A percentile compares a stretch with the other conserved stretches of the same genome.
Evolutionary conservation across 2,113 vertebrate species (phyloP).

Genomic region (Indicator maculatus): DNA sequence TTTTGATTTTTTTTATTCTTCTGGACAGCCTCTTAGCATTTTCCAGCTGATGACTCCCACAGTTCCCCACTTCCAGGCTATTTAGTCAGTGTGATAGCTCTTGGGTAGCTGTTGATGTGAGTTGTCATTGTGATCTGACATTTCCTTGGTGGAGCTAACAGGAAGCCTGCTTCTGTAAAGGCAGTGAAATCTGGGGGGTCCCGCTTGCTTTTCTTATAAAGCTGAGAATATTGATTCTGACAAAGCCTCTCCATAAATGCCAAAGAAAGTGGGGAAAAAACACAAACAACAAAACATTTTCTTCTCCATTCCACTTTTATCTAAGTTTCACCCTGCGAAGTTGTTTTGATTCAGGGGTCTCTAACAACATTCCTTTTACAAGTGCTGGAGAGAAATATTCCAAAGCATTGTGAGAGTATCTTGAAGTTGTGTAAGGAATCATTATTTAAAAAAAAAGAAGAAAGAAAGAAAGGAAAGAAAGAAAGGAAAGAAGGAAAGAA

Average conservation of each 20-base stretch:
- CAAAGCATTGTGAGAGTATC: background rate
- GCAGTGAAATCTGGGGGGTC: background rate
- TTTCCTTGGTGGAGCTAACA: background rate
- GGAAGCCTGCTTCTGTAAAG: slow-evolving; percentile 2
- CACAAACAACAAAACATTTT: background rate
- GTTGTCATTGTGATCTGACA: slow-evolving; percentile 23
- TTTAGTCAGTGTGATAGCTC: slow-evolving; percentile 25
- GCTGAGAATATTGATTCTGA: slow-evolving; percentile 3
- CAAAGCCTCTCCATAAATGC: slow-evolving; percentile 14
- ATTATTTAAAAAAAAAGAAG: background rate
- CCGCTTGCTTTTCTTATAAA: background rate
- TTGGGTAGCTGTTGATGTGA: background rate
- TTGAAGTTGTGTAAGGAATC: background rate
- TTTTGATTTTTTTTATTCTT: background rate
- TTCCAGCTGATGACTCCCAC: slow-evolving; percentile 41
- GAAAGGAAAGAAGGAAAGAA: no score
- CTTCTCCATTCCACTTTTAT: background rate
- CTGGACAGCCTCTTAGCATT: slow-evolving; percentile 55
- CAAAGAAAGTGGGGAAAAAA: background rate
- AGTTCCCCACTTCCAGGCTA: background rate
- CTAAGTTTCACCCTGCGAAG: background rate
- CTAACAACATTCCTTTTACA: background rate
- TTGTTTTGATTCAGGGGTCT: background rate
- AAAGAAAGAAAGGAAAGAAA: no score
- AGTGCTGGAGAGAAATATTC: background rate